These are phyloP conservation scores for Pecten maximus DNA, from an alignment of 2,888 invertebrate species.

Conservation along the genomic window DNA sequence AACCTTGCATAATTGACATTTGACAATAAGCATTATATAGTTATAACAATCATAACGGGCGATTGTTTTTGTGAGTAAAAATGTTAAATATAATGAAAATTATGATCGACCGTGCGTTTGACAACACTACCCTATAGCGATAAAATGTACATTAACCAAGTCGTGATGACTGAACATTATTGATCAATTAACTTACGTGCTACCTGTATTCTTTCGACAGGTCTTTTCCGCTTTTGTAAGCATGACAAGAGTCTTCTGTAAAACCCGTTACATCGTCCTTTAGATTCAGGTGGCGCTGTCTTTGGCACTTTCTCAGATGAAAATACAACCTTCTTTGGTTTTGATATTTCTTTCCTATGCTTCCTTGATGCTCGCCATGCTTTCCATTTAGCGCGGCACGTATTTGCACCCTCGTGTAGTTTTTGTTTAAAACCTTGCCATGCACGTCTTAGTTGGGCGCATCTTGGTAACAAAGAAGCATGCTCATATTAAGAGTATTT, in stretches of 20 bases:
- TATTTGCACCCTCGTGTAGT: not conserved
- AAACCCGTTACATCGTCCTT: not conserved
- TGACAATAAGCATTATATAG: no score
- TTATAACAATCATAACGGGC: no score
- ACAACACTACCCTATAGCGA: no score
- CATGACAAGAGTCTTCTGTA: not conserved
- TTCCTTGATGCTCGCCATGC: not conserved
- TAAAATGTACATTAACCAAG: no score
- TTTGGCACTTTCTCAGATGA: not conserved
- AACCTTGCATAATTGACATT: no score
- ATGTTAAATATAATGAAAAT: no score
- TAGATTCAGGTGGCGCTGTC: not conserved
- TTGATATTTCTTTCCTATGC: not conserved
- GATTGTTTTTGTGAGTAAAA: no score
- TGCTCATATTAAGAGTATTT: no score
- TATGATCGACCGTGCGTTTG: no score
- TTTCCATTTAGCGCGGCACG: not conserved
- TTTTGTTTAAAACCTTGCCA: not conserved
- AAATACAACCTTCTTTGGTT: not conserved
- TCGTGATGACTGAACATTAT: no score
- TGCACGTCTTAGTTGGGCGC: not conserved
- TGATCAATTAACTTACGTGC: not conserved
- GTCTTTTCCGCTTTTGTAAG: not conserved
- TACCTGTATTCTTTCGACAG: not conserved
- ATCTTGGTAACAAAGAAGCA: not conserved